Conservation (phyloP, 2,797 vertebrate species). For the Phyllotis vaccarum region DNA sequence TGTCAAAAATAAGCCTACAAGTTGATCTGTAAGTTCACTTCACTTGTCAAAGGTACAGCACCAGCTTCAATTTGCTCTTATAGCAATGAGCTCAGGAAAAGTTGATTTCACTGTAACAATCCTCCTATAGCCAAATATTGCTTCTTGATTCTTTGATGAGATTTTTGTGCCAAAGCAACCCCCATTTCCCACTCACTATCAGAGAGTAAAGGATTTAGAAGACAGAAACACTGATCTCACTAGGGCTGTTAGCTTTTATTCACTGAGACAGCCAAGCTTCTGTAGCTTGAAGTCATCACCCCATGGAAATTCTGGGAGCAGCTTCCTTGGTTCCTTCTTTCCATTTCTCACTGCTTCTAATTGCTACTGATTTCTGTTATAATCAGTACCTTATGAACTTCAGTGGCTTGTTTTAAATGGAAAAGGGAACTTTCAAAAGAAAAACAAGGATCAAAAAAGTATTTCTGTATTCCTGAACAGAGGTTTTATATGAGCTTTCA, state of each 20-base stretch:
- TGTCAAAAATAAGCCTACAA: slow-evolving; percentile 17
- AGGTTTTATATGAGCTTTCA: neutral
- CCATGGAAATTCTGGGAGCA: slow-evolving; percentile 72
- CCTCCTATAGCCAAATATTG: slow-evolving; percentile 60
- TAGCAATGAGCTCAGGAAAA: neutral
- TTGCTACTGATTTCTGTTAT: slow-evolving; percentile 83
- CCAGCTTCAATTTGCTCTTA: slow-evolving; percentile 52
- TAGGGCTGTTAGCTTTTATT: slow-evolving; percentile 72
- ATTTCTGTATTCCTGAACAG: slow-evolving; percentile 19
- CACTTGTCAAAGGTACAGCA: neutral
- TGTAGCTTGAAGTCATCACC: slow-evolving; percentile 65
- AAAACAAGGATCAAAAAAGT: slow-evolving; percentile 28
- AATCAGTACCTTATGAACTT: slow-evolving; percentile 78
- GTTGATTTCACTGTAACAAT: slow-evolving; percentile 69
- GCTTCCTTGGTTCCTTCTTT: slow-evolving; percentile 78
- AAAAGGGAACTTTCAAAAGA: slow-evolving; percentile 63
- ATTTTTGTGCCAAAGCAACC: slow-evolving; percentile 74
- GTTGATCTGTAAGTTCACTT: slow-evolving; percentile 13
- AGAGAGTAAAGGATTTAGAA: slow-evolving; percentile 73
- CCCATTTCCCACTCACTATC: neutral
- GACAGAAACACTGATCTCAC: slow-evolving; percentile 60
- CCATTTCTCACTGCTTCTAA: slow-evolving; percentile 82
- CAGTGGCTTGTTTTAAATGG: slow-evolving; percentile 74
- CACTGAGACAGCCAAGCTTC: slow-evolving; percentile 72
- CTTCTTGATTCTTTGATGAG: slow-evolving; percentile 58